Conservation (phyloP, 2,888 invertebrate genomes). For the Limnephilus auricula region DNA sequence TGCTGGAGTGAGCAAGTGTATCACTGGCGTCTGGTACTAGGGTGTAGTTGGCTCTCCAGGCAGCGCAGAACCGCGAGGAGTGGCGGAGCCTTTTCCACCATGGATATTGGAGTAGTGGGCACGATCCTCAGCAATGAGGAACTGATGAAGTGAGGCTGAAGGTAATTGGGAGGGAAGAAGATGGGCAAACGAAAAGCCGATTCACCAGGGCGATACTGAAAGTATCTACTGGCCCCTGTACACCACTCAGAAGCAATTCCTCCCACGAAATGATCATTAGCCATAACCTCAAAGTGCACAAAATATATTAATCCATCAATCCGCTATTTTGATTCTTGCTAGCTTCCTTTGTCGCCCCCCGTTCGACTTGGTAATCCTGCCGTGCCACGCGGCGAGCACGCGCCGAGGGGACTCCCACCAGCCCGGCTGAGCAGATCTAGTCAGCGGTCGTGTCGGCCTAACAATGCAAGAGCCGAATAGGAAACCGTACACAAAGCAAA, state of each 20-base stretch:
- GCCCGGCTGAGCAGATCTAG: background rate
- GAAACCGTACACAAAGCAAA: slow-evolving; percentile 2
- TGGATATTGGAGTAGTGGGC: no score
- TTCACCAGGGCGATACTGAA: no score
- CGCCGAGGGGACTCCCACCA: background rate
- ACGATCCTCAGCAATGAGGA: no score
- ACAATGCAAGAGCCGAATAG: background rate
- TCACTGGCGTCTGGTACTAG: no score
- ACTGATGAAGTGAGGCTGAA: no score
- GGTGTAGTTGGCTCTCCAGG: no score
- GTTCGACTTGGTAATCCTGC: background rate
- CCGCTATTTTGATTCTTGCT: background rate
- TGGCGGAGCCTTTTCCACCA: no score
- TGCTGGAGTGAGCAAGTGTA: no score
- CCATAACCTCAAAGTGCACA: background rate
- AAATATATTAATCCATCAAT: background rate
- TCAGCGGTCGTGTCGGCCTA: background rate
- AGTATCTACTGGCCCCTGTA: no score
- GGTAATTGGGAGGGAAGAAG: no score
- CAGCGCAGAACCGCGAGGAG: no score
- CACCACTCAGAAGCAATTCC: background rate
- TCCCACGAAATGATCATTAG: background rate
- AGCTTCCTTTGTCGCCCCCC: background rate
- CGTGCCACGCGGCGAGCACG: background rate
- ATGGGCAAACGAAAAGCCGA: no score